These are phyloP conservation scores for Drosophila kepulauana DNA, from an alignment of 1,140 invertebrate species.

Conservation along the genomic window DNA sequence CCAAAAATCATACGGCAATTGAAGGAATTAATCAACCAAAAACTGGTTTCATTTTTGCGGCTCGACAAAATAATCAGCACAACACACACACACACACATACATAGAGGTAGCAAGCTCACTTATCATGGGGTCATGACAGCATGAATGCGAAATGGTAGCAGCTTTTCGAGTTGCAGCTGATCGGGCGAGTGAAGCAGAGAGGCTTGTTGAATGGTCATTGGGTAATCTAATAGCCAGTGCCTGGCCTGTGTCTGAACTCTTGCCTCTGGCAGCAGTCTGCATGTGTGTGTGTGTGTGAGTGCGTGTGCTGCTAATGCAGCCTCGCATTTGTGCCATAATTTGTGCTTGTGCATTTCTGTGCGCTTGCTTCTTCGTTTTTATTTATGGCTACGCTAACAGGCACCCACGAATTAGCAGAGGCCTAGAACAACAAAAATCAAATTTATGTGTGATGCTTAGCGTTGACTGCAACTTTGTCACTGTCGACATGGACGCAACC, in stretches of 20 bases:
- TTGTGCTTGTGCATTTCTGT: slow-evolving; percentile 29
- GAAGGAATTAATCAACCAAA: slow-evolving; percentile 51
- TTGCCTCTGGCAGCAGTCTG: not conserved
- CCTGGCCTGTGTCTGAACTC: not conserved
- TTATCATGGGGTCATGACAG: slow-evolving; percentile 46
- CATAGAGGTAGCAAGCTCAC: slow-evolving; percentile 20
- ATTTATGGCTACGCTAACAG: slow-evolving; percentile 44
- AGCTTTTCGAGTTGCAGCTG: slow-evolving; percentile 33
- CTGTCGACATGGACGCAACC: slow-evolving; percentile 19
- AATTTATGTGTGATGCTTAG: slow-evolving; percentile 43
- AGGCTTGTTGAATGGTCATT: slow-evolving; percentile 65
- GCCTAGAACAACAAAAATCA: not conserved
- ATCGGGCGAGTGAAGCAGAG: slow-evolving; percentile 44
- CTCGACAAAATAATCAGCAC: slow-evolving; percentile 53
- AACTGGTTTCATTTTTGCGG: slow-evolving; percentile 66
- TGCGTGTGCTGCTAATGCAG: slow-evolving; percentile 58
- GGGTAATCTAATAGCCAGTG: slow-evolving; percentile 63
- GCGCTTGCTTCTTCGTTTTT: slow-evolving; percentile 19
- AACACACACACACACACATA: slow-evolving; percentile 16
- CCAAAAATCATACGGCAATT: slow-evolving; percentile 3
- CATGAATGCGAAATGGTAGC: slow-evolving; percentile 52
- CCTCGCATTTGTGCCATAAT: slow-evolving; percentile 54
- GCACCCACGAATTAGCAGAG: slow-evolving; percentile 34
- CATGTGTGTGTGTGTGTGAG: not conserved
- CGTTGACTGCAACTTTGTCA: slow-evolving; percentile 52